Evolutionary conservation across 2,797 vertebrate genomes (phyloP).

Genomic region (Thunnus albacares): DNA sequence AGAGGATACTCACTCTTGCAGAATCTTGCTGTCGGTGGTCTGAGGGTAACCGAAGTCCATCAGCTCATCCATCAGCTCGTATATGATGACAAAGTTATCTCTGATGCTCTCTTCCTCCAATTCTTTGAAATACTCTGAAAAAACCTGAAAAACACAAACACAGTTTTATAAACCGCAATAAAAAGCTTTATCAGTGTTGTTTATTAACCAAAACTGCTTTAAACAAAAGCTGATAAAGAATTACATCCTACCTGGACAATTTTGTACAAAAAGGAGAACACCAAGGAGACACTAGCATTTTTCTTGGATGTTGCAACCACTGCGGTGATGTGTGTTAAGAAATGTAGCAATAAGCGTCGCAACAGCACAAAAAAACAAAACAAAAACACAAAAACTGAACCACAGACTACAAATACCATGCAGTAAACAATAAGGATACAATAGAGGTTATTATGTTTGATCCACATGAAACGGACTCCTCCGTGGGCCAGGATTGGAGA

Average conservation of each 20-base stretch:
- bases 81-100: slow-evolving; percentile 99
- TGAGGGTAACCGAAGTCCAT: slow-evolving; percentile 99
- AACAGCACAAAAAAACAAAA: neutral
- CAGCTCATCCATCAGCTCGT: slow-evolving; percentile 97
- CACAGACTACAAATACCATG: neutral
- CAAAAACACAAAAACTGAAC: too few species aligned
- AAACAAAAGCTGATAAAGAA: neutral
- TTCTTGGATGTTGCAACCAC: slow-evolving; percentile 99
- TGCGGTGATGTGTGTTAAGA: slow-evolving; percentile 80
- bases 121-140: slow-evolving; percentile 99
- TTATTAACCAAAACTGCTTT: neutral
- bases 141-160: slow-evolving; percentile 87
- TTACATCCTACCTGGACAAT: slow-evolving; percentile 92
- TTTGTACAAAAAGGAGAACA: slow-evolving; percentile 99
- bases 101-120: slow-evolving; percentile 98
- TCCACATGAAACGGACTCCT: slow-evolving; percentile 99
- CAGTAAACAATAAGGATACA: slow-evolving; percentile 88
- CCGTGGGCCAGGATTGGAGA: slow-evolving; percentile 96
- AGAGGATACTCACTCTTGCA: slow-evolving; percentile 93
- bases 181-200: neutral
- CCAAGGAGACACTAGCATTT: slow-evolving; percentile 96
- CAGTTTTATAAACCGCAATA: neutral
- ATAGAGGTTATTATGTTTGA: slow-evolving; percentile 98
- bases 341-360: neutral
- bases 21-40: slow-evolving; percentile 98